Evolutionary conservation across 2,113 vertebrate species (phyloP).

Genomic region (Heterochromis multidens): DNA sequence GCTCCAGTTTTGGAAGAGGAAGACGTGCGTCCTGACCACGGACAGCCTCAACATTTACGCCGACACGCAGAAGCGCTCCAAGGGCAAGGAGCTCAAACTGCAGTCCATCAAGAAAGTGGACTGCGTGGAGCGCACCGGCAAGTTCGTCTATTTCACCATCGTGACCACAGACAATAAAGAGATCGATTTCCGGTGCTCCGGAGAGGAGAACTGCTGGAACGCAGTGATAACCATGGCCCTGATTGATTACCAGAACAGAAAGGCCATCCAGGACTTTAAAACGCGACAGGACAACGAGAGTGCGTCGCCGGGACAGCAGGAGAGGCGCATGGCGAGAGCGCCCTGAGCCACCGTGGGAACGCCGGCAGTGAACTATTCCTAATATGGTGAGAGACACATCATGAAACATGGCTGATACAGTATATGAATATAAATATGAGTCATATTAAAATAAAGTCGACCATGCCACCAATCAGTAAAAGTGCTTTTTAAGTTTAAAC

Average conservation of each 20-base stretch:
- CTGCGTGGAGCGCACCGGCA: slow-evolving; percentile 94
- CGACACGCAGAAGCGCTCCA: slow-evolving; percentile 82
- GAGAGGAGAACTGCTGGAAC: slow-evolving; percentile 90
- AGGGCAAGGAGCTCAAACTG: slow-evolving; percentile 88
- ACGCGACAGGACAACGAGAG: slow-evolving; percentile 83
- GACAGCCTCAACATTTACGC: slow-evolving; percentile 90
- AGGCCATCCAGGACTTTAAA: slow-evolving; percentile 89
- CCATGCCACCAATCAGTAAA: not conserved
- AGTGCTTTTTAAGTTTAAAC: not conserved
- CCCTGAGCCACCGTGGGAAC: slow-evolving; percentile 63
- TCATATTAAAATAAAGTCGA: not conserved
- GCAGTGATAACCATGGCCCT: slow-evolving; percentile 94
- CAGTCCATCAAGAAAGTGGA: slow-evolving; percentile 91
- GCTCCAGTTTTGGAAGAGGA: slow-evolving; percentile 94
- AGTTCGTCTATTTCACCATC: slow-evolving; percentile 97
- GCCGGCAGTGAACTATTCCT: slow-evolving; percentile 23
- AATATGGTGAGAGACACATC: slow-evolving; percentile 66
- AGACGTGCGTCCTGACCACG: slow-evolving; percentile 89
- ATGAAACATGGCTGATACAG: not conserved
- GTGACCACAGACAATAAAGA: slow-evolving; percentile 94
- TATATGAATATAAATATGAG: not conserved
- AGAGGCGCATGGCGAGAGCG: slow-evolving; percentile 77
- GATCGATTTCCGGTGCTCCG: slow-evolving; percentile 93
- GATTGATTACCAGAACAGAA: slow-evolving; percentile 94
- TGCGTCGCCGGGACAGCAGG: slow-evolving; percentile 75